A percentile compares a stretch with the other conserved stretches of the same genome.
Conservation (phyloP, 2,113 vertebrate genomes). For the Psittacula cyanocephala region DNA sequence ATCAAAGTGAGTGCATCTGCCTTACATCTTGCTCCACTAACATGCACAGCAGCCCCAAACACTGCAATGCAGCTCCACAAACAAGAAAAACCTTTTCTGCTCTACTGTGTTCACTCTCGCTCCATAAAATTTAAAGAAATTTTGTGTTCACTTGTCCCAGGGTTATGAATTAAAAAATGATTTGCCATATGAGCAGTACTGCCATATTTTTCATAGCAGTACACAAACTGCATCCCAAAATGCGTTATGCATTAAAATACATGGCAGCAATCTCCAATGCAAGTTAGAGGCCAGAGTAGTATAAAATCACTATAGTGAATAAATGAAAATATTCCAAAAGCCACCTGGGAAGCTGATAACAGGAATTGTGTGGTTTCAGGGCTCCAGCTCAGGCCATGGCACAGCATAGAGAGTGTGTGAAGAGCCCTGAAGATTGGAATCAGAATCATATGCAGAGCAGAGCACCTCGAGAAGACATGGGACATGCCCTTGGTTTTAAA, state of each 20-base stretch:
- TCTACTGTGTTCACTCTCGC: neutral
- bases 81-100: neutral
- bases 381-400: neutral
- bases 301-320: neutral
- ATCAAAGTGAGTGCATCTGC: neutral
- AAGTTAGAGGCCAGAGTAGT: neutral
- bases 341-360: neutral
- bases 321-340: neutral
- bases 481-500: neutral
- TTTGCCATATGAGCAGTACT: neutral
- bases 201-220: rapidly evolving
- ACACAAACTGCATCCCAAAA: neutral
- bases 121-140: neutral
- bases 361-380: neutral
- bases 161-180: neutral
- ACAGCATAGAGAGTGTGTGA: neutral
- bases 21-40: neutral
- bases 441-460: neutral
- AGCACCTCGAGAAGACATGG: neutral
- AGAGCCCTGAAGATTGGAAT: neutral
- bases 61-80: neutral
- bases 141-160: neutral
- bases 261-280: neutral
- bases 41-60: rapidly evolving
- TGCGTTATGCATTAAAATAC: neutral